Evolutionary conservation across 1,140 invertebrate species (phyloP).

Genomic region (Aphaenogaster rudis): DNA sequence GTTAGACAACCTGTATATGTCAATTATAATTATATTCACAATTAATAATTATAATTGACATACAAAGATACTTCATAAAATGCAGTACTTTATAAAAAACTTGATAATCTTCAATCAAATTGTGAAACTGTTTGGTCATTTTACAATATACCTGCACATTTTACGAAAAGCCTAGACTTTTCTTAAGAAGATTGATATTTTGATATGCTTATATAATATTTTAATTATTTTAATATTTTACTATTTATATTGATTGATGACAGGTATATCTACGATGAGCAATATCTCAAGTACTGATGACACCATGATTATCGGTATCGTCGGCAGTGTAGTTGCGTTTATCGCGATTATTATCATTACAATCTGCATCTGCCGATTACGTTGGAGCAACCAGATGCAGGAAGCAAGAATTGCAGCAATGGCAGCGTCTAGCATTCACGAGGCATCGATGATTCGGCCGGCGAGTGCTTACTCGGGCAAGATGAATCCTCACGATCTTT

Average conservation of each 20-base stretch:
- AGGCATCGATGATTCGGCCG: conserved; percentile 83
- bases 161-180: too few species aligned
- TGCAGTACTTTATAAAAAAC: too few species aligned
- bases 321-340: conserved; percentile 96
- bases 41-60: too few species aligned
- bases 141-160: too few species aligned
- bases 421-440: conserved; percentile 83
- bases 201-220: too few species aligned
- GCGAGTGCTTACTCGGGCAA: conserved; percentile 83
- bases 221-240: too few species aligned
- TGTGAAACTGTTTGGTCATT: too few species aligned
- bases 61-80: too few species aligned
- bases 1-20: too few species aligned
- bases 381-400: conserved; percentile 80
- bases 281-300: conserved; percentile 93
- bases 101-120: too few species aligned
- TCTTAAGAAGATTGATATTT: too few species aligned
- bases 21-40: too few species aligned
- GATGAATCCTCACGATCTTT: conserved; percentile 83
- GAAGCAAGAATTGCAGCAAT: conserved; percentile 82
- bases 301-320: conserved; percentile 96
- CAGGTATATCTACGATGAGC: conserved; percentile 83
- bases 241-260: conserved; percentile 56
- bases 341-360: conserved; percentile 95
- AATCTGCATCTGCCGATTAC: conserved; percentile 93